Base-by-base conservation (phyloP, 1,140 invertebrate species). In the Aphelenchoides fujianensis region DNA sequence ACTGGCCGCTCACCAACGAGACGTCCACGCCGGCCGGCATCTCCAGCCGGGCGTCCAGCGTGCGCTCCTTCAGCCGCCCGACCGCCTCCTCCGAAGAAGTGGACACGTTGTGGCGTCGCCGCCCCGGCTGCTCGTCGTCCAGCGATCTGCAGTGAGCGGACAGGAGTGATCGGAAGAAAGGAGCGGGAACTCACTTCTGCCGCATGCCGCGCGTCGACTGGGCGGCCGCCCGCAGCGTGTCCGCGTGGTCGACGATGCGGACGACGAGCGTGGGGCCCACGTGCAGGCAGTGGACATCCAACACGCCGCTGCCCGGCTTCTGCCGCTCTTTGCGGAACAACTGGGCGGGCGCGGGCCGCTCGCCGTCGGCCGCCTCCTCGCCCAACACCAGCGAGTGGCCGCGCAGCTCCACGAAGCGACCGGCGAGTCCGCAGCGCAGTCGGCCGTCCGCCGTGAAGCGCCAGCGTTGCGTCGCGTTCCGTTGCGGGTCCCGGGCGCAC, bases 381-480 rank as follows among this genome's bases (percentile, higher is more conserved):
- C 76, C 89, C 89, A 59, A 90, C 23, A 36, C 57, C 67, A 73
- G n/a, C 1, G 71, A 32, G 2, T 27, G 23, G n/a, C 71, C 52
- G 57, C 53, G 16, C 9, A 52, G 64, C 48, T 96, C 94, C 54
- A 97, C 92, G 86, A 90, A 95, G 88, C 96, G 90, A 85, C 92
- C 92, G 63, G 89, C 89, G 82, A 94, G 91, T 3, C 88, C 89
- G 83, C 92, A 92, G 59, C 85, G 86, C 35, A 97, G 86, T 78
- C 91, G 87, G 1, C 92, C 92, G 79, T 92, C 91, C 73, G 90
- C 87, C 0, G 91, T 91, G 81, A 97, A 95, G 52, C 89, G 88
- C 95, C 95, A 97, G 0, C 90, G 92, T 86, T 98, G 95, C 19
- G 93, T 97, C 2, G 90, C 90, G 72, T 88, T 88, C 70, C 95